Base-by-base conservation (phyloP, 2,797 vertebrate species). In the Fratercula arctica region DNA sequence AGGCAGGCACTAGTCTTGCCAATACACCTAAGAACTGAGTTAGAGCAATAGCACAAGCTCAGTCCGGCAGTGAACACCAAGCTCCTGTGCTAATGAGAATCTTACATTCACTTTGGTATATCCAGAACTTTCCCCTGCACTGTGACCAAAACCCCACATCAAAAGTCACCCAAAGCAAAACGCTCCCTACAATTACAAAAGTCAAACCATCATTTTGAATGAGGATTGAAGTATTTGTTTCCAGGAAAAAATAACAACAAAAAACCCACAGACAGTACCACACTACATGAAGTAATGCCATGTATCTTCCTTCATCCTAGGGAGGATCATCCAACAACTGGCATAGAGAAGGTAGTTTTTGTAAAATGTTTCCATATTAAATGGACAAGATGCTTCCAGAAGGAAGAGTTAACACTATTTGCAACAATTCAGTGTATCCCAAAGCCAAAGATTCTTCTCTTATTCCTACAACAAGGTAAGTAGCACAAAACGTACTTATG, bases 61-160 rank as follows among this genome's bases (percentile, higher is more conserved):
- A 37, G 53, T 20, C 72, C 76, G 59, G 53, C 73, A 68, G 39
- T 5, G 31, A 80, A 63, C 15, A 35, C 20, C 46, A 66, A 68
- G 63, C 39, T 87, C 43, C 72, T 7, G 28, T 21, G 84, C 63
- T 74, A 88, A 79, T 18, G 43, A 90, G 48, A 72, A 66, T 13
- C 54, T 69, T 75, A n/a, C 60, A 35, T 75, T 81, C 61, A 56
- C 46, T 95, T 86, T 56, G 53, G 54, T n/a, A 13, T 20, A 70
- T 45, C 77, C 59, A 79, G 67, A 82, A 90, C 41, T 73, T n/a
- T 35, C 57, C 28, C 60, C 21, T 21, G 46, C 25, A 37, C 63
- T 63, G 35, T 41, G n/a, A 93, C 64, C 80, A 82, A 87, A 95
- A 95, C 70, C 24, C 90, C 94, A 96, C 91, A 96, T 95, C 90